Evolutionary conservation across 1,140 invertebrate genomes (phyloP).

Genomic region (Lerema accius): DNA sequence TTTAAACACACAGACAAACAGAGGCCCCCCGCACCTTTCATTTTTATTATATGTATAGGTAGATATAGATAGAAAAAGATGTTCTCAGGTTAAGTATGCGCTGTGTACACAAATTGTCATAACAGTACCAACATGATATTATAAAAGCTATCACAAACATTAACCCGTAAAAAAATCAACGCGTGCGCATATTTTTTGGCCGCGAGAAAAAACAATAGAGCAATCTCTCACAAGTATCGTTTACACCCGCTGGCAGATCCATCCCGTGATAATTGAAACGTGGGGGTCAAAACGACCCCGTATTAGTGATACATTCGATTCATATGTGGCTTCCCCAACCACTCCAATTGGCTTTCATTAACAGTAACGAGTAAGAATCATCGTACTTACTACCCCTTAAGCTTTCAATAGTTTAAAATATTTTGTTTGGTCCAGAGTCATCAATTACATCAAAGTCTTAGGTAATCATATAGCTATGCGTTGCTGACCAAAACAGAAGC

Average conservation of each 20-base stretch:
- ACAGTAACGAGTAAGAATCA: constrained; percentile 35
- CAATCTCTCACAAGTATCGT: constrained; percentile 83
- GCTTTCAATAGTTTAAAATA: too few species aligned
- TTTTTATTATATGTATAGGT: too few species aligned
- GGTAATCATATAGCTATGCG: too few species aligned
- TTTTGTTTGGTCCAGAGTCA: too few species aligned
- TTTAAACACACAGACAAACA: too few species aligned
- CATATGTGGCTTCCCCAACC: constrained; percentile 58
- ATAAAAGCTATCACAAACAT: constrained; percentile 34
- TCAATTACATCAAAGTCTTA: too few species aligned
- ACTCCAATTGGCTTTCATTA: constrained; percentile 26
- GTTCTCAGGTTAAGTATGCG: too few species aligned
- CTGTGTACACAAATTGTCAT: too few species aligned
- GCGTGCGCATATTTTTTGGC: constrained; percentile 73
- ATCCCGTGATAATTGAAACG: constrained; percentile 80
- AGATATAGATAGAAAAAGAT: too few species aligned
- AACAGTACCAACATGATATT: constrained; percentile 34
- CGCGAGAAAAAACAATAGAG: constrained; percentile 83
- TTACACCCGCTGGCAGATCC: constrained; percentile 80
- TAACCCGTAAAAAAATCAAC: constrained; percentile 58
- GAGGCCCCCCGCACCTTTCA: too few species aligned
- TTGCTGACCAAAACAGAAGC: too few species aligned
- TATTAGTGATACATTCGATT: constrained; percentile 75
- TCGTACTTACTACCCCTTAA: too few species aligned
- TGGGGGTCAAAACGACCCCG: constrained; percentile 60